These are phyloP conservation scores for Volucella inflata DNA, from an alignment of 2,888 invertebrate genomes.

Conservation along the genomic window DNA sequence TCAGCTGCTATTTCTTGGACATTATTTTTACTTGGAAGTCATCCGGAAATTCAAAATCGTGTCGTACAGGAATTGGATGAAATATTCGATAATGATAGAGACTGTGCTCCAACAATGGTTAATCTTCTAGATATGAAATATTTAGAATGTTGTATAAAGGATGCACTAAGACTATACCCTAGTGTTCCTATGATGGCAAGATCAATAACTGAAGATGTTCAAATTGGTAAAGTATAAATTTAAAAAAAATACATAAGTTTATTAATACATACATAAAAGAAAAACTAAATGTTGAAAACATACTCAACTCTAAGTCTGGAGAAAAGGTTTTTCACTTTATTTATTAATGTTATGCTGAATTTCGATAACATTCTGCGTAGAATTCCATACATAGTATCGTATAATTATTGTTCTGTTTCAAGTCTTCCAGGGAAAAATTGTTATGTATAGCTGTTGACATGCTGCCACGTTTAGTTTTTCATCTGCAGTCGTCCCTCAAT, in stretches of 20 bases:
- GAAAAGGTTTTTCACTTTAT: too few relatives aligned
- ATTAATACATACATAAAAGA: too few relatives aligned
- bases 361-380: too few relatives aligned
- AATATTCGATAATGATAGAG: slow-evolving; percentile 84
- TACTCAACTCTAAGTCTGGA: too few relatives aligned
- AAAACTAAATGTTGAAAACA: too few relatives aligned
- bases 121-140: slow-evolving; percentile 88
- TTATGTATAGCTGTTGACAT: too few relatives aligned
- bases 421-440: too few relatives aligned
- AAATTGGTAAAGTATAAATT: slow-evolving; percentile 84
- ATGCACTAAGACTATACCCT: slow-evolving; percentile 87
- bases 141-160: slow-evolving; percentile 89
- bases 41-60: slow-evolving; percentile 83
- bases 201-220: slow-evolving; percentile 85
- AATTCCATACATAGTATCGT: too few relatives aligned
- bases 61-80: slow-evolving; percentile 84
- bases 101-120: slow-evolving; percentile 85
- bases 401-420: too few relatives aligned
- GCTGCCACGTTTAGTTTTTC: too few relatives aligned
- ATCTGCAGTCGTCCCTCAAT: too few relatives aligned
- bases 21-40: slow-evolving; percentile 81
- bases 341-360: too few relatives aligned
- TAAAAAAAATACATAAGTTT: background rate
- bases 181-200: slow-evolving; percentile 88
- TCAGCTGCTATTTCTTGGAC: slow-evolving; percentile 84